Base-by-base conservation (phyloP, 1,140 invertebrate genomes). In the Andrena cerasifolii region DNA sequence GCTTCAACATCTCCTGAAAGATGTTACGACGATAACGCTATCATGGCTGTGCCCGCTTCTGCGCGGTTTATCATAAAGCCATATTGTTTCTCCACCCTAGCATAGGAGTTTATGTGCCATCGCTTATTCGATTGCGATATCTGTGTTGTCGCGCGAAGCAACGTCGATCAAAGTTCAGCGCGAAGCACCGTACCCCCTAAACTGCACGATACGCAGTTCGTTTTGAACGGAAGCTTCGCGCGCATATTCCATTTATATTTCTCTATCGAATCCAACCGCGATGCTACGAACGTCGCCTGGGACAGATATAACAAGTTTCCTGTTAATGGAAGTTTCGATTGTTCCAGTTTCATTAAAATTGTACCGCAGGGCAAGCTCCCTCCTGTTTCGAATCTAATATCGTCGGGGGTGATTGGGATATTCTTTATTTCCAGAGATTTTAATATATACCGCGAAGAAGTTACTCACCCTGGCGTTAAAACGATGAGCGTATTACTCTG, bases 31-130 rank as follows among this genome's bases (percentile, higher is more conserved):
- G n/a, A 54, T 54, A 12, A 7, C 4, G 21, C 1, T n/a, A n/a
- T n/a, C 21, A 54, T 26, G 7, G 7, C 28, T 54, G 14, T 26
- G 12, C 5, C 53, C 3, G 53, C n/a, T n/a, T 54, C 26, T 54
- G n/a, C 21, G 33, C 18, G 12, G 7, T 59, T 59, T 59, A 59
- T 59, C 58, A 36, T 6, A 33, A 36, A 59, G n/a, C 7, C 16
- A 33, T 59, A 18, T 40, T 36, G 31, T 36, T 7, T 8, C 7
- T 18, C 31, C 18, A 6, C 18, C 28, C 16, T 21, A 36, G 21
- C 28, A 40, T 40, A 31, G 31, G 58, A 33, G 40, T 59, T 59
- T 59, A 59, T 59, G 31, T 16, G 21, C 58, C 33, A 21, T 43
- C 33, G 33, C n/a, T 61, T 21, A 21, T 61, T 40, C n/a, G 5